A percentile compares a stretch with the other conserved stretches of the same genome.
phyloP scores from a whole-genome alignment of 2,113 vertebrate species.

The Circaetus cinerascens region DNA sequence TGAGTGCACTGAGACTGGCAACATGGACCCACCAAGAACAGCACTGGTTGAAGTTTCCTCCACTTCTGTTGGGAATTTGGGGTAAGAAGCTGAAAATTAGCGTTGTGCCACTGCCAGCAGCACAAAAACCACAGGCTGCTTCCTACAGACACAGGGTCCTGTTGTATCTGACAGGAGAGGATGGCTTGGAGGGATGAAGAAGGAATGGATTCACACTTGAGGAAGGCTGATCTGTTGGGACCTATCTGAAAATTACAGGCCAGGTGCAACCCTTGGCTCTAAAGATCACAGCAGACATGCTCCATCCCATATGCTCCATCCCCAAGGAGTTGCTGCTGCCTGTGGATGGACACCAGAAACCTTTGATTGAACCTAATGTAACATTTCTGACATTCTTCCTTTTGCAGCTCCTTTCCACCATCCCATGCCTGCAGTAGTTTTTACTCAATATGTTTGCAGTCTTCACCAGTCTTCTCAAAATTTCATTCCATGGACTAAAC shows the following conservation, averaged over 20 bases:
- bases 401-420: not conserved
- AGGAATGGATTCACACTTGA: not conserved
- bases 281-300: not conserved
- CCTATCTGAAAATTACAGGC: not conserved
- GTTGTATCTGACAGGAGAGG: not conserved
- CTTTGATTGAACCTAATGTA: not conserved
- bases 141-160: not conserved
- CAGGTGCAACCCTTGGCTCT: not conserved
- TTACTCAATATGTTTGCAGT: not conserved
- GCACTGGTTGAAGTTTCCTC: not conserved
- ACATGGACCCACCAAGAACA: not conserved
- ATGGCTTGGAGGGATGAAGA: not conserved
- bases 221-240: not conserved
- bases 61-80: not conserved
- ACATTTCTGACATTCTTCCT: not conserved
- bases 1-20: fast-evolving
- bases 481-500: not conserved
- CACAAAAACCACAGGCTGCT: not conserved
- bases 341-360: not conserved
- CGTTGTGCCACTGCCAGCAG: fast-evolving
- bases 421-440: not conserved
- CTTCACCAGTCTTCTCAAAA: not conserved
- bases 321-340: not conserved
- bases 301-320: not conserved
- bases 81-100: not conserved